Evolutionary conservation across 2,113 vertebrate species (phyloP).

Genomic region (Rhinoderma darwinii): DNA sequence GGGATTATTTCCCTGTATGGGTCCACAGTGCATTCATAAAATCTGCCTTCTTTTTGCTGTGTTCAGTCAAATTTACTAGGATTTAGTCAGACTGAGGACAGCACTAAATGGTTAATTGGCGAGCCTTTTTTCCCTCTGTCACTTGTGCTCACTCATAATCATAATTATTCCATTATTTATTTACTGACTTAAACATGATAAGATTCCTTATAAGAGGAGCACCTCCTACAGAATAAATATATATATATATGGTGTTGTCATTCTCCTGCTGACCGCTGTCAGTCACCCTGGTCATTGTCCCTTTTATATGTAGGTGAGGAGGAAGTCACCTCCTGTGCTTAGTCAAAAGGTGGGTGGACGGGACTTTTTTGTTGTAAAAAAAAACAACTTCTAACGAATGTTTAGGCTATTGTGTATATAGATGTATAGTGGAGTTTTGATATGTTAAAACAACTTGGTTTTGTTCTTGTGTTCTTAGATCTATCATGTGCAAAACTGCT

Average conservation of each 20-base stretch:
- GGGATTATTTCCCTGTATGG: no score
- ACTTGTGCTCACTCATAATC: no score
- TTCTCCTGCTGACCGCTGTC: slow-evolving; percentile 27
- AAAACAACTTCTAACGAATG: background rate
- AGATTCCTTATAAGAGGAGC: background rate
- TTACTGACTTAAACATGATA: background rate
- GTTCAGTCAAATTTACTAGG: no score
- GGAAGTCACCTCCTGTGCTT: slow-evolving; percentile 35
- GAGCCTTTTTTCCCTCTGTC: no score
- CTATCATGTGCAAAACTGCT: background rate
- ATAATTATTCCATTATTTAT: no score
- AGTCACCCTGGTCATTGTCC: background rate
- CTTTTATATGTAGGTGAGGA: slow-evolving; percentile 28
- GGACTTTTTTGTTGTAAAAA: background rate
- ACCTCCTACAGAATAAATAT: background rate
- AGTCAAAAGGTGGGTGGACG: slow-evolving; percentile 27
- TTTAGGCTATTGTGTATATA: background rate
- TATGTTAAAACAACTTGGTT: background rate
- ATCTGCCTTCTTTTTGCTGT: no score
- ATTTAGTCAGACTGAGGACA: no score
- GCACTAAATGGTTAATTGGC: no score
- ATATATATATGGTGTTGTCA: no score
- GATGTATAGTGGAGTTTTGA: background rate
- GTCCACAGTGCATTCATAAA: no score
- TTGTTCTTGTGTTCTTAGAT: background rate